These are phyloP conservation scores for Alitta virens DNA, from an alignment of 2,888 invertebrate genomes.

Conservation along the genomic window DNA sequence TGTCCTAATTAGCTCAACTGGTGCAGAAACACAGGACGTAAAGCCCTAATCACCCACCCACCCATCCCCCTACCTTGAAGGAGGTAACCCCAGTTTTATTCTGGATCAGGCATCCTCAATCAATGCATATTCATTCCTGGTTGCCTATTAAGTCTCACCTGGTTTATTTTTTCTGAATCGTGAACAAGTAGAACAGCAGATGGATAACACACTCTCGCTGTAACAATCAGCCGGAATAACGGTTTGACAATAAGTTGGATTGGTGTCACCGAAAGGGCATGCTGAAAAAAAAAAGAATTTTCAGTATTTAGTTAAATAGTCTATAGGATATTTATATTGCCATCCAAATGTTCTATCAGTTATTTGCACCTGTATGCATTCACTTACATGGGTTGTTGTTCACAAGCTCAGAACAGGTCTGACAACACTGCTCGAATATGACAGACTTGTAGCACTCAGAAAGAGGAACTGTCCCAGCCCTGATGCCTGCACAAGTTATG, in stretches of 20 bases:
- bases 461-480: no score
- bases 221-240: not conserved
- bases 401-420: slow-evolving; percentile 5
- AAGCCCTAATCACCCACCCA: no score
- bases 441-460: slow-evolving; percentile 11
- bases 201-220: not conserved
- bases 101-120: no score
- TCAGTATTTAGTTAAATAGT: no score
- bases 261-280: slow-evolving; percentile 24
- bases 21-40: no score
- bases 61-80: no score
- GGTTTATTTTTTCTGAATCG: not conserved
- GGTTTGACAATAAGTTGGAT: slow-evolving; percentile 16
- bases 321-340: no score
- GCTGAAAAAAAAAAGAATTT: not conserved
- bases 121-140: not conserved
- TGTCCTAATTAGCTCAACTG: no score
- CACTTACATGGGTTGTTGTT: not conserved
- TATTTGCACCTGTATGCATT: not conserved
- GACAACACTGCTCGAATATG: slow-evolving; percentile 12
- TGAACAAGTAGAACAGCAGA: slow-evolving; percentile 6
- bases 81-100: no score
- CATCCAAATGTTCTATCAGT: no score
- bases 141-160: not conserved
- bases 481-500: no score